Base-by-base conservation (phyloP, 2,797 vertebrate genomes). In the Miichthys miiuy region DNA sequence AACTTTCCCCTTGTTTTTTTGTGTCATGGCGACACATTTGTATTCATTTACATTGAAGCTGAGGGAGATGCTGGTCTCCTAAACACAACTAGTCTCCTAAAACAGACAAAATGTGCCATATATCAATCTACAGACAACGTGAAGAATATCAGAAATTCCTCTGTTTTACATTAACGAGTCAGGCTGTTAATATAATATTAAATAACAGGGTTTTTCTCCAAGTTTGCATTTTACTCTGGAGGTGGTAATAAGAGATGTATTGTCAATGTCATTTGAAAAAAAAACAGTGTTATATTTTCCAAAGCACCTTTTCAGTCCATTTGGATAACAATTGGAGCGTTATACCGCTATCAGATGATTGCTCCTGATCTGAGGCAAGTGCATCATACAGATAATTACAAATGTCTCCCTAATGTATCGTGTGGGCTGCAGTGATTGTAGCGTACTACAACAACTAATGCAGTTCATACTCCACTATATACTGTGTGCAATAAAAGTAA, bases 291-390 rank as follows among this genome's bases (percentile, higher is more conserved):
- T 13, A 34, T 25, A 60, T 72, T 78, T 80, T 78, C 21, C 14
- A 55, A 64, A 69, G 46, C 57, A 50, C 21, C 30, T 38, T 73
- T 30, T 73, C 66, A 67, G 58, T 60, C 46, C 46, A 62, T 69
- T 82, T 67, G 14, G 48, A 71, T 57, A 69, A 65, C 42, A 66
- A 48, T 55, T 54, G 79, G 42, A 64, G 21, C 38, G 48, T 64
- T 70, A 73, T 41, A 60, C 70, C 75, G 57, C 25, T 54, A 34
- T 77, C 42, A 60, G 47, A 63, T 63, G 52, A 62, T 79, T 46
- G 56, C 52, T 51, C 16, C 51, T 1, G 30, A 70, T 51, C 46
- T 69, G 52, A 71, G 16, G 57, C 38, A 50, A 0, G 56, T 67
- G 55, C 48, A 41, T 34, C 58, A 23, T 21, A 14, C 21, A 52